These are phyloP conservation scores for Morone chrysops DNA, from an alignment of 2,113 vertebrate genomes.

Conservation along the genomic window DNA sequence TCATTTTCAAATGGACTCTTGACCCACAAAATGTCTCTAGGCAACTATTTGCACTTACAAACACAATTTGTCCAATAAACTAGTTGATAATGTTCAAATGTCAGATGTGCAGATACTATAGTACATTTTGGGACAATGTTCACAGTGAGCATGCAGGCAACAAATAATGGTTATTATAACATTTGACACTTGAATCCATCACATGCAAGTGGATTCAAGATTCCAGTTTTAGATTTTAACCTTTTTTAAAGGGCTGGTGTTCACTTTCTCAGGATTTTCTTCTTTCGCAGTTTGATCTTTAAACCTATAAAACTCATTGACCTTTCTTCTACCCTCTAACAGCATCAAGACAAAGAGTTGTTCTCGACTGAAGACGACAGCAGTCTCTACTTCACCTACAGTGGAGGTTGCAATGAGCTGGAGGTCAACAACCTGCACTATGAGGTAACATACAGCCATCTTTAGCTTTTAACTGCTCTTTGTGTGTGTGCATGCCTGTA, in stretches of 20 bases:
- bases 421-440: constrained; percentile 92
- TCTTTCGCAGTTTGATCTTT: neutral
- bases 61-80: constrained; percentile 2
- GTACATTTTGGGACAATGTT: neutral
- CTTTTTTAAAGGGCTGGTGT: neutral
- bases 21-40: neutral
- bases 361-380: constrained; percentile 93
- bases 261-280: neutral
- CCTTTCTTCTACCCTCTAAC: neutral
- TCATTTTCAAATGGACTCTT: constrained; percentile 30
- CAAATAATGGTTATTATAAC: neutral
- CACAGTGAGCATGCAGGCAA: too few species aligned
- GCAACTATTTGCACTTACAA: constrained; percentile 20
- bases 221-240: neutral
- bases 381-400: constrained; percentile 96
- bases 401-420: constrained; percentile 89
- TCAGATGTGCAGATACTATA: neutral
- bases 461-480: neutral
- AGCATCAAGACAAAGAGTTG: constrained; percentile 82
- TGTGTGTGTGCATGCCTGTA: neutral
- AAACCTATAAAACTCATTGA: neutral
- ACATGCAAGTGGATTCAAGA: neutral
- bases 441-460: constrained; percentile 83
- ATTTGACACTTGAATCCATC: neutral
- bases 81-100: constrained; percentile 1